A percentile compares a stretch with the other conserved stretches of the same genome.
These are phyloP conservation scores for Crypturellus undulatus DNA, from an alignment of 2,113 vertebrate genomes.

Conservation along the genomic window DNA sequence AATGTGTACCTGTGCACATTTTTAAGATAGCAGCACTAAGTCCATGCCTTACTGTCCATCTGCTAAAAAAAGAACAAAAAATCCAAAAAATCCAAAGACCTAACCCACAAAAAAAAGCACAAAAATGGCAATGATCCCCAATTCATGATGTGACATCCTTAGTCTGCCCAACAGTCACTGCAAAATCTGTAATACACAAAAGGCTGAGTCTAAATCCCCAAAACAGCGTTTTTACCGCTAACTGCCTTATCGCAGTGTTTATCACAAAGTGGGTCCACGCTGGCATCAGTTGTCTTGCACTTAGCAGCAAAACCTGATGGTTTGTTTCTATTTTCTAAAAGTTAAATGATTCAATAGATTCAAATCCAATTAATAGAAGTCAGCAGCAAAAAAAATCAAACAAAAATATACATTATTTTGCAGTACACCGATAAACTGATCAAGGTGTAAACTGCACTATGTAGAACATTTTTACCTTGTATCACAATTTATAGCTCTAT, in stretches of 20 bases:
- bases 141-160: constrained; percentile 51
- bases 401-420: background rate
- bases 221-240: constrained; percentile 33
- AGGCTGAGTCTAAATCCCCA: constrained; percentile 5
- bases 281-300: constrained; percentile 61
- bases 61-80: background rate
- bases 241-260: constrained; percentile 43
- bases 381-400: background rate
- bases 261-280: constrained; percentile 33
- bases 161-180: constrained; percentile 20
- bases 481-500: constrained; percentile 15
- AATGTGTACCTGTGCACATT: constrained; percentile 77
- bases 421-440: constrained; percentile 6
- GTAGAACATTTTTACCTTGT: constrained; percentile 3
- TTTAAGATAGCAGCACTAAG: constrained; percentile 79
- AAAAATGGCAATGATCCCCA: constrained; percentile 47
- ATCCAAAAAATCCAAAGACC: constrained; percentile 8
- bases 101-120: constrained; percentile 32
- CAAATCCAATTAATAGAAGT: constrained; percentile 37
- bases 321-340: constrained; percentile 19
- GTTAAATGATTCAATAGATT: constrained; percentile 25
- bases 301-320: constrained; percentile 67
- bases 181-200: constrained; percentile 32
- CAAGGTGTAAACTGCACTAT: background rate
- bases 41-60: constrained; percentile 69